These are phyloP conservation scores for Dromococcyx pavoninus DNA, from an alignment of 2,797 vertebrate species.

Conservation along the genomic window DNA sequence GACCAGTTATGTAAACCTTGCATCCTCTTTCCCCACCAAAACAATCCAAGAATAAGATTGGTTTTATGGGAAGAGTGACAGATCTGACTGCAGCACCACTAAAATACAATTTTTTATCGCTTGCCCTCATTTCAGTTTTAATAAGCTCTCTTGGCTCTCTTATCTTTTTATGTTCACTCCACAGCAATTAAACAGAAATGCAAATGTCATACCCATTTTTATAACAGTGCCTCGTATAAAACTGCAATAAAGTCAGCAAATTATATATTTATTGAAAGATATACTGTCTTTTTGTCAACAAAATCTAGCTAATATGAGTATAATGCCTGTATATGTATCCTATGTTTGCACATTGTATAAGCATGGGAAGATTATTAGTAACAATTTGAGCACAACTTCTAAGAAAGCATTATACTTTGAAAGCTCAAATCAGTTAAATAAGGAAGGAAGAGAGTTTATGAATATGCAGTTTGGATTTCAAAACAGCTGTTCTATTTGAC, in stretches of 20 bases:
- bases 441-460: slow-evolving; percentile 1
- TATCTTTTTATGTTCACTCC: slow-evolving; percentile 77
- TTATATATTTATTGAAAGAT: slow-evolving; percentile 55
- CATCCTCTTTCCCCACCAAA: neutral
- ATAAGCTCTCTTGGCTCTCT: slow-evolving; percentile 78
- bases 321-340: neutral
- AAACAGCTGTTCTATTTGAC: slow-evolving; percentile 44
- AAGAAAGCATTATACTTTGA: slow-evolving; percentile 15
- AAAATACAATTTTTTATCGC: slow-evolving; percentile 74
- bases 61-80: slow-evolving; percentile 37
- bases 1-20: slow-evolving; percentile 30
- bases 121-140: slow-evolving; percentile 80
- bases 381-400: neutral
- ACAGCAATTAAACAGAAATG: slow-evolving; percentile 79
- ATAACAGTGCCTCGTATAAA: slow-evolving; percentile 68
- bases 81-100: slow-evolving; percentile 45
- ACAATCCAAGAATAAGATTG: slow-evolving; percentile 25
- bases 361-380: slow-evolving; percentile 3
- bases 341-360: slow-evolving; percentile 1
- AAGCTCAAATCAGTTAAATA: slow-evolving; percentile 43
- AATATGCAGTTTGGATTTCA: slow-evolving; percentile 33
- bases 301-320: neutral
- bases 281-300: slow-evolving; percentile 51
- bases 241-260: slow-evolving; percentile 66
- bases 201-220: slow-evolving; percentile 74